Evolutionary conservation across 1,140 invertebrate species (phyloP), one percentile per base, ranked within the genome.

Genomic region (Anastrepha ludens): DNA sequence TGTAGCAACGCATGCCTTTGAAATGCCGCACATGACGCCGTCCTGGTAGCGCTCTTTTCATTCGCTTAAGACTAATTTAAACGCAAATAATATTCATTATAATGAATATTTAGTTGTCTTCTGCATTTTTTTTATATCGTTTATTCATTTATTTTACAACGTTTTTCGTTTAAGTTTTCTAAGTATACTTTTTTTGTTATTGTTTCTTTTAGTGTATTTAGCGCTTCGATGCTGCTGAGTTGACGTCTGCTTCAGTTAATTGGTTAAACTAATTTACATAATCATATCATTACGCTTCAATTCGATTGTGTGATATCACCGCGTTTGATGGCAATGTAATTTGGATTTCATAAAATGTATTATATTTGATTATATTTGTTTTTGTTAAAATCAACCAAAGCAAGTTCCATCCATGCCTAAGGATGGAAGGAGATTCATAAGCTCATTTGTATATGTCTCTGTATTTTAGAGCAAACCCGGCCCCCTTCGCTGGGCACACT

Each of bases 271-370:
- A 55, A 81, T 81, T 81, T 81, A 20, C 74, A 81, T 81, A 81
- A 81, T 81, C 9, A 55, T 29, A 81, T 81, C 20, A 81, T 81
- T 81, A 20, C 74, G 74, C n/a, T n/a, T 55, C 74, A 81, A 81
- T 81, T 81, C 44, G 44, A 55, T 81, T 81, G 7, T 8, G 7
- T 55, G 47, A 29, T 81, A 15, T 1, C 55, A 81, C 55, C 47
- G 74, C 74, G 47, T n/a, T 81, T 8, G 47, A 11, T 81, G 55
- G 15, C 20, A 55, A 55, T 44, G 74, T 81, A 55, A 81, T 78
- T 50, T 20, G 20, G n/a, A 78, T 78, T 74, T 47, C 55, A 29
- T 11, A 74, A 47, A 74, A 74, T 81, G 55, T 55, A 8, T n/a
- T n/a, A n/a, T n/a, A n/a, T 55, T 50, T 44, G 1, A 64, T 64